Conservation (phyloP, 2,888 invertebrate genomes). For the Dasypogon diadema region DNA sequence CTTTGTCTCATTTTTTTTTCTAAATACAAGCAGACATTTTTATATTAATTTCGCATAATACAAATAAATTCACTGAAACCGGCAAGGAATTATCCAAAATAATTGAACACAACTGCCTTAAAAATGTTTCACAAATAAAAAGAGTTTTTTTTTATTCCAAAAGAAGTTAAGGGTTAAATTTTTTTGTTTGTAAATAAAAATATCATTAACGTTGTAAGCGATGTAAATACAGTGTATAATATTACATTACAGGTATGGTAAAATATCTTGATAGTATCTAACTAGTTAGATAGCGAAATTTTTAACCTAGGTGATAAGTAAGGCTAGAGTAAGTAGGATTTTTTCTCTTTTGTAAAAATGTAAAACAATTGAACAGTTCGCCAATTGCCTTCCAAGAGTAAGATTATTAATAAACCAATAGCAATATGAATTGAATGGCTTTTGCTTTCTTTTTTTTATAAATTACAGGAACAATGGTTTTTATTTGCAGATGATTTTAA, state of each 20-base stretch:
- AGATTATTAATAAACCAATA: slow-evolving; percentile 67
- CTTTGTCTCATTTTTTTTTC: neutral
- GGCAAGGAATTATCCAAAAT: slow-evolving; percentile 19
- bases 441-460: neutral
- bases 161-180: neutral
- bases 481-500: too few relatives aligned
- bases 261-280: slow-evolving; percentile 25
- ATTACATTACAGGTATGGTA: neutral
- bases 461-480: too few relatives aligned
- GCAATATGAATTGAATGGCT: slow-evolving; percentile 54
- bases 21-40: neutral
- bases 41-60: neutral
- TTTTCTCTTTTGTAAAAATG: slow-evolving; percentile 40
- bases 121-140: slow-evolving; percentile 31
- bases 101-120: slow-evolving; percentile 44
- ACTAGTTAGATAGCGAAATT: slow-evolving; percentile 42
- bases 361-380: slow-evolving; percentile 60
- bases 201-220: slow-evolving; percentile 27
- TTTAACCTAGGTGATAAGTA: slow-evolving; percentile 32
- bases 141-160: neutral
- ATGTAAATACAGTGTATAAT: slow-evolving; percentile 42
- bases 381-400: slow-evolving; percentile 69
- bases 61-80: too few relatives aligned
- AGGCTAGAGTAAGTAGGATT: slow-evolving; percentile 27
- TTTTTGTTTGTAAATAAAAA: neutral